phyloP scores from a whole-genome alignment of 2,113 vertebrate genomes.

The Oncorhynchus gorbuscha region DNA sequence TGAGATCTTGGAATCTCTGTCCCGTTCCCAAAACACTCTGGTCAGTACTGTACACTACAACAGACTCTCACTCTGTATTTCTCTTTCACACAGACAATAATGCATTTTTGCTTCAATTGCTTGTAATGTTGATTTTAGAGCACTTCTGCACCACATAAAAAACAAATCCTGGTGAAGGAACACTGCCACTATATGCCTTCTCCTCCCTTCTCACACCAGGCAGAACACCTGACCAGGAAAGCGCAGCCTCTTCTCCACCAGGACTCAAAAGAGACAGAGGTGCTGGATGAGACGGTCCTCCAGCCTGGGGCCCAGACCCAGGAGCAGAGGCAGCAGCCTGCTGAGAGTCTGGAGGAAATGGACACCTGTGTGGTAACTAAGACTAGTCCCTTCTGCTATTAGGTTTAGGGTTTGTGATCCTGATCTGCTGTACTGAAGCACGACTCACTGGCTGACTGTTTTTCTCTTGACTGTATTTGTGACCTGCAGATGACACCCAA shows the following conservation, averaged over 20 bases:
- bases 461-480: slow-evolving; percentile 4
- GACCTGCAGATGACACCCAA: slow-evolving; percentile 84
- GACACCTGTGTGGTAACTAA: slow-evolving; percentile 82
- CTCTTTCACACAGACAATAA: not conserved
- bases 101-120: not conserved
- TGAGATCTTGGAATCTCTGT: slow-evolving; percentile 92
- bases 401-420: not conserved
- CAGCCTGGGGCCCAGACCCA: slow-evolving; percentile 70
- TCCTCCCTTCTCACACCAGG: slow-evolving; percentile 61
- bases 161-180: not conserved
- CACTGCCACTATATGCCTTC: not conserved
- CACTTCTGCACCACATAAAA: not conserved
- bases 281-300: slow-evolving; percentile 76
- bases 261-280: slow-evolving; percentile 78
- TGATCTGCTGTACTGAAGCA: not conserved
- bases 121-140: no score
- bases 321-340: slow-evolving; percentile 48
- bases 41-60: slow-evolving; percentile 68
- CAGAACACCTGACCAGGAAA: slow-evolving; percentile 83
- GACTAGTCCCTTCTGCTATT: not conserved
- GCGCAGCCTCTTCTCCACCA: slow-evolving; percentile 75
- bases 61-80: not conserved
- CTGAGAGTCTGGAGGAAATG: slow-evolving; percentile 76
- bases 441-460: not conserved
- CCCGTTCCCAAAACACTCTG: slow-evolving; percentile 86